Percentiles rank a stretch among this genome's conserved stretches.
These are phyloP conservation scores for Penaeus vannamei DNA, from an alignment of 1,140 invertebrate genomes.

Conservation along the genomic window DNA sequence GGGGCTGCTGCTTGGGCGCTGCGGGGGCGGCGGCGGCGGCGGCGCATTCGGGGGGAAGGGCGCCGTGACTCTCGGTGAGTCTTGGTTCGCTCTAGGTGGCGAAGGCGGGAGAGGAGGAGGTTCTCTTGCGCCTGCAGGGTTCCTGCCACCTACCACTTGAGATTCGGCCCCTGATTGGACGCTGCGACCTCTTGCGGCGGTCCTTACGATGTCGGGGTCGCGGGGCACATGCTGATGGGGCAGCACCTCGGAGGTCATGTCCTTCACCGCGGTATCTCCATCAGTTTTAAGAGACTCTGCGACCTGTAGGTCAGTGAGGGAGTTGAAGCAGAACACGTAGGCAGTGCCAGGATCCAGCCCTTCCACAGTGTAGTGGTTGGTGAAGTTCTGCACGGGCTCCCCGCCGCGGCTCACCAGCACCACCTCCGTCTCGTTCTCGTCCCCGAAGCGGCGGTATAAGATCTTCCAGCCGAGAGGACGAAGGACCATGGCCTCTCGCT, in stretches of 20 bases:
- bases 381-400: slow-evolving; percentile 51
- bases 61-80: not conserved
- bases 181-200: not conserved
- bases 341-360: slow-evolving; percentile 30
- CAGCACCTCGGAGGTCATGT: not conserved
- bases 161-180: not conserved
- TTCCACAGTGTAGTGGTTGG: slow-evolving; percentile 48
- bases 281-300: not conserved
- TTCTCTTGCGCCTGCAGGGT: no score
- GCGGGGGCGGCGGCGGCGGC: not conserved
- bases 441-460: slow-evolving; percentile 27
- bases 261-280: no score
- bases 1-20: not conserved
- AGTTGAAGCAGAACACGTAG: slow-evolving; percentile 47
- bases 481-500: slow-evolving; percentile 14
- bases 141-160: no score
- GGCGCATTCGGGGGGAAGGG: not conserved
- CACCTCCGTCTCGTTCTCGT: slow-evolving; percentile 45
- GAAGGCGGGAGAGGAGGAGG: no score
- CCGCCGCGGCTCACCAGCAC: slow-evolving; percentile 54
- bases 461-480: slow-evolving; percentile 50
- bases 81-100: not conserved
- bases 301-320: slow-evolving; percentile 37
- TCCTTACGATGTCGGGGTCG: not conserved
- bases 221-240: not conserved